phyloP scores from a whole-genome alignment of 2,797 vertebrate genomes.

The Enteromius fasciolatus region DNA sequence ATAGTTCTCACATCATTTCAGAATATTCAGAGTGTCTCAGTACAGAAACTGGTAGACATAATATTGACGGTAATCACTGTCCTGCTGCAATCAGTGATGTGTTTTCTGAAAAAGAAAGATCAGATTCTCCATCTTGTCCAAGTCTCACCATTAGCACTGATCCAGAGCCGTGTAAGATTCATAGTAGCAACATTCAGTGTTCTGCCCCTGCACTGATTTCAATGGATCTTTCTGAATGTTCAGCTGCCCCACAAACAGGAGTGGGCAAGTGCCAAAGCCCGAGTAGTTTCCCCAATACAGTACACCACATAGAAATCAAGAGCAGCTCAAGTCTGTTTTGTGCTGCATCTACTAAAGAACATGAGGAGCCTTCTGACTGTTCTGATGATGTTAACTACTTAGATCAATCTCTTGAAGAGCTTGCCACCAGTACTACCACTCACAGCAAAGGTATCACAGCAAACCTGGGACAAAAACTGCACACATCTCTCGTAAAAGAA shows the following conservation, averaged over 20 bases:
- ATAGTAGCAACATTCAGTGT: constrained; percentile 56
- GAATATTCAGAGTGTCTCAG: constrained; percentile 39
- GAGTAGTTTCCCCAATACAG: constrained; percentile 77
- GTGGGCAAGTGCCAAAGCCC: constrained; percentile 72
- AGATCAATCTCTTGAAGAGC: constrained; percentile 48
- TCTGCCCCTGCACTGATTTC: constrained; percentile 57
- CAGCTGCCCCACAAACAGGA: constrained; percentile 64
- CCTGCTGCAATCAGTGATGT: constrained; percentile 27
- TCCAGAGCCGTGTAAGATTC: constrained; percentile 44
- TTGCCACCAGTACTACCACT: constrained; percentile 62
- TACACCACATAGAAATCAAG: constrained; percentile 64
- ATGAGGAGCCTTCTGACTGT: constrained; percentile 21
- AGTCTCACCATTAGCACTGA: constrained; percentile 49
- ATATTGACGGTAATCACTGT: constrained; percentile 48
- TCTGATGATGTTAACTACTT: constrained; percentile 44
- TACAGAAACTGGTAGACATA: constrained; percentile 2
- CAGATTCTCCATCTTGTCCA: constrained; percentile 60
- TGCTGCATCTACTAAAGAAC: constrained; percentile 31
- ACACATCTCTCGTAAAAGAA: constrained; percentile 48
- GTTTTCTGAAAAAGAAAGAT: constrained; percentile 52
- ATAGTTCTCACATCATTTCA: constrained; percentile 37
- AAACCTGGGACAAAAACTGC: constrained; percentile 69
- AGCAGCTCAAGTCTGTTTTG: constrained; percentile 39
- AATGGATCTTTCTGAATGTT: constrained; percentile 57
- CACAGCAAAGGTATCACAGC: constrained; percentile 76